A percentile compares a stretch with the other conserved stretches of the same genome.
Evolutionary conservation across 92 coral and sea anemone species (phyloP).

Genomic region (Epizoanthus illoricatus): DNA sequence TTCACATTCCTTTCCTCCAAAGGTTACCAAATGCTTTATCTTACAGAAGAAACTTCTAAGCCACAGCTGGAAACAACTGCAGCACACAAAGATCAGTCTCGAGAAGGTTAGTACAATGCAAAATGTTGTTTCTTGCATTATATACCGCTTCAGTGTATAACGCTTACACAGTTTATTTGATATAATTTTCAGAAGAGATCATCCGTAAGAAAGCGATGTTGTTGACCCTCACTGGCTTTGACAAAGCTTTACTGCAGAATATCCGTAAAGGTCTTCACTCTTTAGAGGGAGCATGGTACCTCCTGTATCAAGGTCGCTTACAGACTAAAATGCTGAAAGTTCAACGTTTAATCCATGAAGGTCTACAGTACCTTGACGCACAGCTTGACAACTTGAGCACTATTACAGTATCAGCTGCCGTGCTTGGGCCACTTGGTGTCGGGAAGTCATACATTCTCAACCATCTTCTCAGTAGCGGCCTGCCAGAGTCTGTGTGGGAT

Average conservation of each 20-base stretch:
- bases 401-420: slow-evolving; percentile 49
- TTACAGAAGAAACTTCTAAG: too few relatives aligned
- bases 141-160: too few relatives aligned
- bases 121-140: too few relatives aligned
- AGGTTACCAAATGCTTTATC: too few relatives aligned
- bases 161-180: neutral
- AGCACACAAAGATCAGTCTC: too few relatives aligned
- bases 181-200: slow-evolving; percentile 2
- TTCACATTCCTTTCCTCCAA: too few relatives aligned
- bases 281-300: slow-evolving; percentile 54
- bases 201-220: slow-evolving; percentile 7
- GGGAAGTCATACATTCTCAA: slow-evolving; percentile 62
- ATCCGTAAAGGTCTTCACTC: slow-evolving; percentile 19
- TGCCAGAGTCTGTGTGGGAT: slow-evolving; percentile 2
- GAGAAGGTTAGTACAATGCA: too few relatives aligned
- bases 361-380: slow-evolving; percentile 37
- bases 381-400: slow-evolving; percentile 45
- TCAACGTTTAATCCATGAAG: slow-evolving; percentile 38
- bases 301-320: slow-evolving; percentile 23
- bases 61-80: too few relatives aligned
- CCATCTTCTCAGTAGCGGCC: slow-evolving; percentile 41
- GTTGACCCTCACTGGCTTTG: slow-evolving; percentile 15
- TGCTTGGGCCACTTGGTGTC: slow-evolving; percentile 57
- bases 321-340: slow-evolving; percentile 30
- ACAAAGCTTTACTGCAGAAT: slow-evolving; percentile 5